Conservation (phyloP, 2,113 vertebrate genomes). For the Microtus richardsoni region DNA sequence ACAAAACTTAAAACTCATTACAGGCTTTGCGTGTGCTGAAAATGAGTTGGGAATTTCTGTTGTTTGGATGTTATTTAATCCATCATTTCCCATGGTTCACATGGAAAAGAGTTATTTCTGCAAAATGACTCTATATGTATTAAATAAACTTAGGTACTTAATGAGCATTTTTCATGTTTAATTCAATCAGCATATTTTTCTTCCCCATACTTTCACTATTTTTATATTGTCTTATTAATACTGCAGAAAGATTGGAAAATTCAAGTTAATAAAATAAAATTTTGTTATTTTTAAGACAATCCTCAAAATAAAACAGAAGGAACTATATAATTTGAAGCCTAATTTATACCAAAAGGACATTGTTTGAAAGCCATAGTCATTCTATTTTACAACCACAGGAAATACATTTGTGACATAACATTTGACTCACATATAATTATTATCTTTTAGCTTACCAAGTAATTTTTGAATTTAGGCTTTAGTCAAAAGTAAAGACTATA, state of each 20-base stretch:
- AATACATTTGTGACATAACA: not conserved
- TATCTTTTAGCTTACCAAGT: not conserved
- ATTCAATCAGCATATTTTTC: not conserved
- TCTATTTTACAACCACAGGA: not conserved
- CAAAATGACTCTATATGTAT: not conserved
- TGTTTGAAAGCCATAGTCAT: not conserved
- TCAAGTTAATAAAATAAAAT: not conserved
- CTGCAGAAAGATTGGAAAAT: not conserved
- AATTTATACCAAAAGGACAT: not conserved
- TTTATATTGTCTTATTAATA: not conserved
- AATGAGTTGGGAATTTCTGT: slow-evolving; percentile 1
- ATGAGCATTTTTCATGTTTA: not conserved
- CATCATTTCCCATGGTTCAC: not conserved
- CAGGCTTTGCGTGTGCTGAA: not conserved
- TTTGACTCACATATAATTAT: not conserved
- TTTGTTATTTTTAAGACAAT: not conserved
- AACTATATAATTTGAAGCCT: not conserved
- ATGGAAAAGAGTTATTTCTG: not conserved
- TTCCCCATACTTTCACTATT: not conserved
- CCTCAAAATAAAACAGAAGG: not conserved
- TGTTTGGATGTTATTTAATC: not conserved
- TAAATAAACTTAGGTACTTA: slow-evolving; percentile 3
- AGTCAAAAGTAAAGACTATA: not conserved
- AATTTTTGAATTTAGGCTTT: not conserved
- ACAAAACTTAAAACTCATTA: not conserved